phyloP scores from a whole-genome alignment of 2,797 vertebrate species.

The Tokudaia tokunoshimensis region DNA sequence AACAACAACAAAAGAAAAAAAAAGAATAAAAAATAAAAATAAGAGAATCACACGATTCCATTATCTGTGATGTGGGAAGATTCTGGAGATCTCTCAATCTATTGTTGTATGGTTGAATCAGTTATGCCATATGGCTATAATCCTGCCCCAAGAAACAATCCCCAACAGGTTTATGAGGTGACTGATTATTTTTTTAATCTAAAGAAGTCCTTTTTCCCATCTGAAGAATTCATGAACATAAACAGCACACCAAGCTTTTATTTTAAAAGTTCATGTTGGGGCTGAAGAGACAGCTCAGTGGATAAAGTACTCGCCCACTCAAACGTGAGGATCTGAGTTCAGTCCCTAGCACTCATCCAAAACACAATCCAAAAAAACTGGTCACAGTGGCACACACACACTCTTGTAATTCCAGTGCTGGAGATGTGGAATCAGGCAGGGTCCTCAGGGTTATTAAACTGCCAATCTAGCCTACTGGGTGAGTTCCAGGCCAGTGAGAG shows the following conservation, averaged over 20 bases:
- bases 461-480: not conserved
- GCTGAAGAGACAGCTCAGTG: not conserved
- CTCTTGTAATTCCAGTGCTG: not conserved
- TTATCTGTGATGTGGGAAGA: not conserved
- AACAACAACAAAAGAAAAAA: too few relatives aligned
- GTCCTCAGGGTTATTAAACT: not conserved
- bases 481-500: not conserved
- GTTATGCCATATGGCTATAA: not conserved
- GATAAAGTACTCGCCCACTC: not conserved
- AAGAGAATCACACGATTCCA: not conserved
- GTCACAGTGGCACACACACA: too few relatives aligned
- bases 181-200: not conserved
- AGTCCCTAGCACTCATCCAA: not conserved
- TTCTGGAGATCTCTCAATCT: not conserved
- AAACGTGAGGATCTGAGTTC: not conserved
- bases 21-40: too few relatives aligned
- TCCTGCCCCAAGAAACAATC: not conserved
- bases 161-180: not conserved
- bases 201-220: not conserved
- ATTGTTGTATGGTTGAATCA: not conserved
- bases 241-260: not conserved
- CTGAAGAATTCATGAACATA: not conserved
- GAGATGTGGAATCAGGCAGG: not conserved
- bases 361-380: not conserved
- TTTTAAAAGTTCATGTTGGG: not conserved